Evolutionary conservation across 2,797 vertebrate genomes (phyloP), one percentile per base, ranked within the genome.

Genomic region (Melanotaenia maccullochi): DNA sequence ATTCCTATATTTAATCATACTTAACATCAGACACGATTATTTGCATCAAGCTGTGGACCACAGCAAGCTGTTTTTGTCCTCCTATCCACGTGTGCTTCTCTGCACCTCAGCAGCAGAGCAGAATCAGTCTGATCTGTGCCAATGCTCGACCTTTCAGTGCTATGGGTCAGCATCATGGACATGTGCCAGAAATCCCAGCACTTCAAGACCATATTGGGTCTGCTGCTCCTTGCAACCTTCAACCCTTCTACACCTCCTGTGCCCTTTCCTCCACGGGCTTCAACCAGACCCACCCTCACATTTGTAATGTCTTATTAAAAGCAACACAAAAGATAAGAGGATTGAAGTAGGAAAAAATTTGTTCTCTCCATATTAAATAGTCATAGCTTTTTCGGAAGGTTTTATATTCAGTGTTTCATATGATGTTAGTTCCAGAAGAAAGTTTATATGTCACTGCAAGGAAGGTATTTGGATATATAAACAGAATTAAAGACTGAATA

Each of bases 81-180:
- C 5, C 63, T 75, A 74, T 80, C 71, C 81, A 85, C 61, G 83
- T 81, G 78, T 30, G 60, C 68, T 69, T 67, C 81, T 81, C 78
- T 90, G 87, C 79, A 85, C 82, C 85, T 93, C 88, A 90, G 87
- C 89, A 85, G 89, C 86, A 78, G 87, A 89, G 87, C 79, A 80
- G 80, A 89, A 82, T 90, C 89, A 84, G 73, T 86, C 89, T 83
- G 83, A 86, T 76, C 3, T 24, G 77, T 87, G 88, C 85, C 76
- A 75, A 68, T 40, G 73, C 76, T 75, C 83, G 83, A 86, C 87
- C 79, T 85, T 70, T 79, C 60, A 71, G 30, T 32, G 65, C 79
- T 89, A 65, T 36, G 83, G 91, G 90, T 93, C 89, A 90, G 78
- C 64, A 47, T 88, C 75, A 77, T 80, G 78, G 89, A 86, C 52